Base-by-base conservation (phyloP, 2,888 invertebrate genomes). In the Nemotelus nigrinus region DNA sequence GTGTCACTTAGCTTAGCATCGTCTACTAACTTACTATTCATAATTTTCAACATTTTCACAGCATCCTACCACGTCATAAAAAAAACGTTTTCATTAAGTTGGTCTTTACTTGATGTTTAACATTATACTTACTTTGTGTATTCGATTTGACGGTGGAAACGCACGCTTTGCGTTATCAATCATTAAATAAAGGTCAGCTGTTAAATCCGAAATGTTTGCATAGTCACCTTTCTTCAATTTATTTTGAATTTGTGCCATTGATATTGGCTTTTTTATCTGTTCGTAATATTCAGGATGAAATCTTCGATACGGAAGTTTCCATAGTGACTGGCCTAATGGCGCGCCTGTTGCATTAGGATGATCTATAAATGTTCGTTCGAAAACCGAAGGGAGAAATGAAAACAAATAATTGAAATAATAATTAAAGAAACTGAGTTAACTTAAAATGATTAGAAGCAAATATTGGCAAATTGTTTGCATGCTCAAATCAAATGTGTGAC, bases 241-340 rank as follows among this genome's bases (percentile, higher is more conserved):
- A 78, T 92, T 92, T 81, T 92, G 91, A 79, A 99, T 98, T 88
- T 98, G 97, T 82, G 94, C 92, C 83, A 99, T 88, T 0, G 98
- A 98, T 82, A 99, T 93, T 0, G 99, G 99, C 84, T 95, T 95
- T 85, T 96, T 96, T 74, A 99, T 99, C 85, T 97, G 96, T 82
- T 95, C 95, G 88, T 98, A 99, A 87, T 99, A 99, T 88, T 99
- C 99, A 0, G 98, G 96, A 88, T 99, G 98, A 81, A 93, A 93
- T 78, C 97, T 90, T 65, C 93, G 93, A 5, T 95, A 96, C 0
- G 99, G 99, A 78, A 99, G 89, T 83, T 95, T 95, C 92, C 95
- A 93, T 88, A 99, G 96, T 0, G 97, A 96, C 84, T 98, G 97
- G 45, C 95, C 93, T 84, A 98, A 89, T n/a, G 92, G 90, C 2